Conservation (phyloP, 2,888 invertebrate species). For the Lepidocyrtinus sp. region DNA sequence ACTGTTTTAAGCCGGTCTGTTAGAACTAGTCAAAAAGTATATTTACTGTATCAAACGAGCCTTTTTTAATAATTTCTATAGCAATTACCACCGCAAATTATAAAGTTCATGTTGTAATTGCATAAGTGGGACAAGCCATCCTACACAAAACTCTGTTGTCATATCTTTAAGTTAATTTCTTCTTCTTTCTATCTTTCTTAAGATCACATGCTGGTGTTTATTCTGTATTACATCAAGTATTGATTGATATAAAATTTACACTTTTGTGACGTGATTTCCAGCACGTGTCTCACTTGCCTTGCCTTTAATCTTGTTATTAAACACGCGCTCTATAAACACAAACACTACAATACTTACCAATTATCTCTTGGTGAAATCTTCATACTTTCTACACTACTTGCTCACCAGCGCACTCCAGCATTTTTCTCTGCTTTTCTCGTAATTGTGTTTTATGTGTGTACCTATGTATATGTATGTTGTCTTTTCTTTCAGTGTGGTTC, state of each 20-base stretch:
- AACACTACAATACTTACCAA: not conserved
- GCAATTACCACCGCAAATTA: too few relatives aligned
- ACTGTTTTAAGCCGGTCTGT: too few relatives aligned
- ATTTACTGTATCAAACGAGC: too few relatives aligned
- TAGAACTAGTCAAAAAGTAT: too few relatives aligned
- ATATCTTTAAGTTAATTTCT: conserved; percentile 7
- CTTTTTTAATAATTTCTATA: too few relatives aligned
- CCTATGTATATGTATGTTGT: not conserved
- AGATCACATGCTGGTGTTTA: conserved; percentile 11
- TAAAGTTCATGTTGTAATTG: too few relatives aligned
- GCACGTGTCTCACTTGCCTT: conserved; percentile 28
- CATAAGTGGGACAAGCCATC: too few relatives aligned
- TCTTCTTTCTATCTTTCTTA: conserved; percentile 16
- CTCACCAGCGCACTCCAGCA: too few relatives aligned
- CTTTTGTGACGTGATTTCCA: conserved; percentile 33
- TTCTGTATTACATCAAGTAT: conserved; percentile 19
- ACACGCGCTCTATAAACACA: conserved; percentile 12
- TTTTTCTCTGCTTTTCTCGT: not conserved
- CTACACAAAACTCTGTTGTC: not conserved
- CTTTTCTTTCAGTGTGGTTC: not conserved
- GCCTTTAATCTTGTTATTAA: conserved; percentile 17
- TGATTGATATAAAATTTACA: conserved; percentile 11
- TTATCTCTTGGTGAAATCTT: not conserved
- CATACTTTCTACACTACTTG: too few relatives aligned
- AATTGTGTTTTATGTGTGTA: not conserved